Percentiles rank a stretch among this genome's conserved stretches.
These are phyloP conservation scores for Acanthurus leucopareius DNA, from an alignment of 2,797 vertebrate genomes.

Conservation along the genomic window DNA sequence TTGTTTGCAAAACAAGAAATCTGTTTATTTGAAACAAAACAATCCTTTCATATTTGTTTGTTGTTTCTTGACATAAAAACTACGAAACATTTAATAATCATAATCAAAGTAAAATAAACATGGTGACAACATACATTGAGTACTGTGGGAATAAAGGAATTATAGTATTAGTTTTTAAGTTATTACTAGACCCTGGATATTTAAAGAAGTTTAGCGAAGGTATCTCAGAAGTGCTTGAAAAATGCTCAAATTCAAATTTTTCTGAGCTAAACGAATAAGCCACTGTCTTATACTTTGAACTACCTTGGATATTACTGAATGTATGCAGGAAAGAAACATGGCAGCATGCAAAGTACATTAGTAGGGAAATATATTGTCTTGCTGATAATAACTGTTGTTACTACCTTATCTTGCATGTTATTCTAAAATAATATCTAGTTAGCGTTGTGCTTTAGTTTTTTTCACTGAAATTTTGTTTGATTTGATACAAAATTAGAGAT, in stretches of 20 bases:
- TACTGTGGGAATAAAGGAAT: no score
- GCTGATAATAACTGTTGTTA: neutral
- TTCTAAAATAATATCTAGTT: neutral
- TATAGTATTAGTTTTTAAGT: no score
- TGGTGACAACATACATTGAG: no score
- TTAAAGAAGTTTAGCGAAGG: no score
- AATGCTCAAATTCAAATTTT: neutral
- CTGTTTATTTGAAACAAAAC: no score
- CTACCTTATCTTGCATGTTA: neutral
- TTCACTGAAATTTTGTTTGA: neutral
- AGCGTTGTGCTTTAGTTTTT: conserved; percentile 1
- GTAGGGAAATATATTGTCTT: neutral
- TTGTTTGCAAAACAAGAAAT: no score
- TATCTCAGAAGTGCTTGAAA: no score
- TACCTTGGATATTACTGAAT: neutral
- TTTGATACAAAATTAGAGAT: neutral
- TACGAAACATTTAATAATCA: no score
- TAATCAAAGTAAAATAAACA: no score
- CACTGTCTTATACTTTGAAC: neutral
- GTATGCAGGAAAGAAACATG: neutral
- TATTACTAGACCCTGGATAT: no score
- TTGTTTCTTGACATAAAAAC: no score
- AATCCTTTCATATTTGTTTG: no score
- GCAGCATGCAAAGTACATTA: neutral
- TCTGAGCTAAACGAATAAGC: neutral